Conservation (phyloP, 2,113 vertebrate genomes). For the Clinocottus analis region DNA sequence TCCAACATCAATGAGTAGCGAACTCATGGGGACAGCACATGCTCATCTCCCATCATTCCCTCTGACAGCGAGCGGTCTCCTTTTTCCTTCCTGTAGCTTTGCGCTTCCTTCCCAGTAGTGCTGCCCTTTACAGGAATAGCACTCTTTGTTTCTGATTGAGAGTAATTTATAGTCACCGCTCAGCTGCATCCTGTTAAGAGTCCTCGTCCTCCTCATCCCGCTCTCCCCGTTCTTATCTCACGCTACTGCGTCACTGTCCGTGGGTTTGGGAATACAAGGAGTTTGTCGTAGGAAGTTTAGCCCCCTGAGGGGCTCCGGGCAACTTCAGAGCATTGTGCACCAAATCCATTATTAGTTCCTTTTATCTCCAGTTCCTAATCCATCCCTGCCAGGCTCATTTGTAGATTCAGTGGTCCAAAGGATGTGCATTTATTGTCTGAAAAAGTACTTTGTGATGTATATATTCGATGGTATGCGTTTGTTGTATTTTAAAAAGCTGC, state of each 20-base stretch:
- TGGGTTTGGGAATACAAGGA: slow-evolving; percentile 66
- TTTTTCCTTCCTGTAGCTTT: slow-evolving; percentile 50
- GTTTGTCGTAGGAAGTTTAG: slow-evolving; percentile 35
- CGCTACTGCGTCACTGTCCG: slow-evolving; percentile 41
- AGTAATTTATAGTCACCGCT: slow-evolving; percentile 66
- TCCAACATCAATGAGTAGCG: slow-evolving; percentile 5
- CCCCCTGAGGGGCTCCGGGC: slow-evolving; percentile 15
- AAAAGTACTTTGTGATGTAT: slow-evolving; percentile 13
- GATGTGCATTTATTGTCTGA: slow-evolving; percentile 30
- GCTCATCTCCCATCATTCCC: slow-evolving; percentile 45
- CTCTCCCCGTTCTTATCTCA: slow-evolving; percentile 33
- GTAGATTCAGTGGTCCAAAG: slow-evolving; percentile 29
- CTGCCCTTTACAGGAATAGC: slow-evolving; percentile 68
- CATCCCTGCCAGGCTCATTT: slow-evolving; percentile 14
- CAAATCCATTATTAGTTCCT: slow-evolving; percentile 54
- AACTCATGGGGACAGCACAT: slow-evolving; percentile 31
- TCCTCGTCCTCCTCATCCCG: slow-evolving; percentile 37
- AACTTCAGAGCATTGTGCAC: slow-evolving; percentile 26
- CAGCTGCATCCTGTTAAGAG: slow-evolving; percentile 75
- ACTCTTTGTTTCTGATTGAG: slow-evolving; percentile 47
- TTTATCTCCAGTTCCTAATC: slow-evolving; percentile 49
- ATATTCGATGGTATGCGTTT: slow-evolving; percentile 14
- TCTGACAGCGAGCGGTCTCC: slow-evolving; percentile 50
- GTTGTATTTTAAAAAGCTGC: slow-evolving; percentile 22
- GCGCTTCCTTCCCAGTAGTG: slow-evolving; percentile 62